Percentiles rank a stretch among this genome's conserved stretches.
Conservation (phyloP, 2,113 vertebrate species). For the Lasiurus cinereus region DNA sequence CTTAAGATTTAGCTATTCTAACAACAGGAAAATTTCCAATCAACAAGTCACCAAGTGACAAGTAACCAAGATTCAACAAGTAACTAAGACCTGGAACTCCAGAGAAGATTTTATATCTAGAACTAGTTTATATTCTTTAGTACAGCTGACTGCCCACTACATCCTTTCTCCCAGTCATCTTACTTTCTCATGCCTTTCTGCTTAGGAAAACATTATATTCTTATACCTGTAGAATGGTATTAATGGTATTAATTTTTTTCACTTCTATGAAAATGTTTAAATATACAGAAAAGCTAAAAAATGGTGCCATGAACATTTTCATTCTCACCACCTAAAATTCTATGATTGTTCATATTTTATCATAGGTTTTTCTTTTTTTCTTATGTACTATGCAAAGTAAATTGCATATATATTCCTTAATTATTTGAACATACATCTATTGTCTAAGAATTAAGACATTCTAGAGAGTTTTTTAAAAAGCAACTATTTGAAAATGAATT, state of each 20-base stretch:
- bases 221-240: background rate
- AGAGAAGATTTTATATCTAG: background rate
- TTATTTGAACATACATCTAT: background rate
- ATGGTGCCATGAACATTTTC: background rate
- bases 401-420: background rate
- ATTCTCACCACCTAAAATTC: background rate
- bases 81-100: background rate
- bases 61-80: background rate
- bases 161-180: background rate
- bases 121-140: background rate
- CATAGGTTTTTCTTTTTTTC: background rate
- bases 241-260: background rate
- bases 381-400: background rate
- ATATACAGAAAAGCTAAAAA: slow-evolving; percentile 16
- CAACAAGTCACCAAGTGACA: background rate
- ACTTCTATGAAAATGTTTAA: slow-evolving; percentile 31
- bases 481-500: slow-evolving; percentile 59
- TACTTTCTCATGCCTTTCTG: background rate
- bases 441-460: slow-evolving; percentile 2
- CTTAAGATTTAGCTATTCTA: background rate
- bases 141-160: background rate
- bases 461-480: background rate
- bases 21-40: slow-evolving; percentile 29
- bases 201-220: background rate
- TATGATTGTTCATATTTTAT: background rate